Percentiles rank a stretch among this genome's conserved stretches.
Evolutionary conservation across 2,797 vertebrate genomes (phyloP).

Genomic region (Hypotaenidia okinawae): DNA sequence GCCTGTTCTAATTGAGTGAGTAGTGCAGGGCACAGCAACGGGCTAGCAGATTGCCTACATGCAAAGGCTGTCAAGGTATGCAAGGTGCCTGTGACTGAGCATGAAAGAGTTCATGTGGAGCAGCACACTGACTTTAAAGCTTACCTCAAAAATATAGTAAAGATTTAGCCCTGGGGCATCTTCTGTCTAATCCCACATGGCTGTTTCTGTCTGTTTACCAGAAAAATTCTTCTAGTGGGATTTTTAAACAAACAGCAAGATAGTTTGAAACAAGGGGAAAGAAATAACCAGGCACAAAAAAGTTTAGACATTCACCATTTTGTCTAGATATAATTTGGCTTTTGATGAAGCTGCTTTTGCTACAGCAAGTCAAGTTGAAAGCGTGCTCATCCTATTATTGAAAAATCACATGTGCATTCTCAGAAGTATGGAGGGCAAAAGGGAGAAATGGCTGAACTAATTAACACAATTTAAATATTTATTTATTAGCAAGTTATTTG

Average conservation of each 20-base stretch:
- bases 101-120: background rate
- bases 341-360: background rate
- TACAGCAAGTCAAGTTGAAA: background rate
- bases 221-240: background rate
- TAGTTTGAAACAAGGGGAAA: background rate
- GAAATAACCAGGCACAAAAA: background rate
- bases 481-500: constrained; percentile 38
- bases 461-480: constrained; percentile 36
- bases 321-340: background rate
- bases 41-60: background rate
- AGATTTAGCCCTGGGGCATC: background rate
- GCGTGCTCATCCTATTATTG: background rate
- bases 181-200: background rate
- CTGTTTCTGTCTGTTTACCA: background rate
- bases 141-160: background rate
- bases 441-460: background rate
- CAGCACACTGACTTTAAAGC: background rate
- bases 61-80: background rate
- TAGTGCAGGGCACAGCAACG: background rate
- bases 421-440: background rate
- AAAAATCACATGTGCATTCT: background rate
- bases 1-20: background rate
- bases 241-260: background rate
- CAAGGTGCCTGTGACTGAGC: background rate
- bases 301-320: background rate